A percentile compares a stretch with the other conserved stretches of the same genome.
phyloP scores from a whole-genome alignment of 2,888 invertebrate genomes.

The Eudasyphora cyanicolor region DNA sequence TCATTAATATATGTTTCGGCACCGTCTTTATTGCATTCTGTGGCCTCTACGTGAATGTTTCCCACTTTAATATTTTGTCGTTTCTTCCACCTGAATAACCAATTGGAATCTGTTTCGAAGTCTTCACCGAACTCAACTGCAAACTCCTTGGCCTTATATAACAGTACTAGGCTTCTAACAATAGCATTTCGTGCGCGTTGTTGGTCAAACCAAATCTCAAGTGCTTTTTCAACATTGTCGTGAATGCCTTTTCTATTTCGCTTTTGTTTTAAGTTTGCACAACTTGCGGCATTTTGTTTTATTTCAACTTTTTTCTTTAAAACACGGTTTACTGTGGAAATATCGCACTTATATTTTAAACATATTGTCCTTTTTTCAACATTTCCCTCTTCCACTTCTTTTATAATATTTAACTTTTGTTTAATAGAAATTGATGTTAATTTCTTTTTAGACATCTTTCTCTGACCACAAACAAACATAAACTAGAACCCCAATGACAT shows the following conservation, averaged over 20 bases:
- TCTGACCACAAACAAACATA: not conserved
- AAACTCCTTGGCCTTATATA: slow-evolving; percentile 47
- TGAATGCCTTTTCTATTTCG: slow-evolving; percentile 33
- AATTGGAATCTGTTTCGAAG: slow-evolving; percentile 41
- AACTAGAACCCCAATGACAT: not conserved
- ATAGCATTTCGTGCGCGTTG: slow-evolving; percentile 33
- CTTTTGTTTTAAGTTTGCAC: slow-evolving; percentile 10
- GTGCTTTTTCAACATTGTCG: slow-evolving; percentile 45
- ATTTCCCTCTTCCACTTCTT: slow-evolving; percentile 41
- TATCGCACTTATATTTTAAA: slow-evolving; percentile 39
- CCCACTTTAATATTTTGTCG: slow-evolving; percentile 50
- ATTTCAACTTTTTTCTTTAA: slow-evolving; percentile 37
- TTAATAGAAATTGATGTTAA: slow-evolving; percentile 9
- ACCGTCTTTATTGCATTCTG: slow-evolving; percentile 7
- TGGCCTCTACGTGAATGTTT: slow-evolving; percentile 31
- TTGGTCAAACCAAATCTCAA: slow-evolving; percentile 50
- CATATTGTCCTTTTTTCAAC: slow-evolving; percentile 31
- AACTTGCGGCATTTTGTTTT: not conserved
- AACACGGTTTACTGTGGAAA: slow-evolving; percentile 36
- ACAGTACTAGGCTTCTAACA: slow-evolving; percentile 21
- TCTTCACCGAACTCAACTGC: slow-evolving; percentile 25
- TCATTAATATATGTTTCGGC: not conserved
- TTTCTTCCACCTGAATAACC: slow-evolving; percentile 54
- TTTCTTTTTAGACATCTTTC: slow-evolving; percentile 1
- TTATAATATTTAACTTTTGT: slow-evolving; percentile 30